phyloP scores from a whole-genome alignment of 2,797 vertebrate genomes.

The Sarcoramphus papa region DNA sequence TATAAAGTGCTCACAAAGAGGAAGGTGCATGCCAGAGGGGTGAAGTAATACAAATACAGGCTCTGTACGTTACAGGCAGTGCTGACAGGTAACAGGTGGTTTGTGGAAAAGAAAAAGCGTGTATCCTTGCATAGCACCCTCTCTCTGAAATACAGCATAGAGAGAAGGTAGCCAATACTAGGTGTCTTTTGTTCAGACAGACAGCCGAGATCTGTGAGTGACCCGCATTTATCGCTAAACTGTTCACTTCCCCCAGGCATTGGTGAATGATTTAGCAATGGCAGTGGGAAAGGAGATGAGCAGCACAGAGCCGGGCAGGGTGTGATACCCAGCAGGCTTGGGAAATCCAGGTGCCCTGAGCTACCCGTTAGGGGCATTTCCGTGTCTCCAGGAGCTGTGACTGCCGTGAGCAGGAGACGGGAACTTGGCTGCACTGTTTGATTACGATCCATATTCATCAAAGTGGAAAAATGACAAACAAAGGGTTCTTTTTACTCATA shows the following conservation, averaged over 20 bases:
- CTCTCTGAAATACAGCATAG: neutral
- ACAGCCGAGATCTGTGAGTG: neutral
- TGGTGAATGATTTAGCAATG: neutral
- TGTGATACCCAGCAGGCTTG: neutral
- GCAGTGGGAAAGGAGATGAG: neutral
- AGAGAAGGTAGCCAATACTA: neutral
- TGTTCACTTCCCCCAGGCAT: neutral
- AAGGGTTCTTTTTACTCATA: conserved; percentile 44
- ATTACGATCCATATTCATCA: neutral
- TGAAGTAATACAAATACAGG: neutral
- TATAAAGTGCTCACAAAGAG: neutral
- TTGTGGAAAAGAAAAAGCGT: neutral
- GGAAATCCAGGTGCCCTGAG: neutral
- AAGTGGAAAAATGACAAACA: conserved; percentile 51
- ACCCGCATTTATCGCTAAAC: neutral
- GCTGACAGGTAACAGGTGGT: neutral
- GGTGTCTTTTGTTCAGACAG: neutral
- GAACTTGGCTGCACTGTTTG: neutral
- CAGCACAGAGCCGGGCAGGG: neutral
- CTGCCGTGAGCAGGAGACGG: neutral
- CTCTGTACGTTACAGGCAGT: neutral
- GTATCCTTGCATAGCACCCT: rapidly evolving
- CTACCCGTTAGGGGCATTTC: neutral
- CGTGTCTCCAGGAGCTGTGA: neutral
- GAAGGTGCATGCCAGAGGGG: neutral